A percentile compares a stretch with the other conserved stretches of the same genome.
Evolutionary conservation across 2,113 vertebrate species (phyloP).

Genomic region (Callithrix jacchus): DNA sequence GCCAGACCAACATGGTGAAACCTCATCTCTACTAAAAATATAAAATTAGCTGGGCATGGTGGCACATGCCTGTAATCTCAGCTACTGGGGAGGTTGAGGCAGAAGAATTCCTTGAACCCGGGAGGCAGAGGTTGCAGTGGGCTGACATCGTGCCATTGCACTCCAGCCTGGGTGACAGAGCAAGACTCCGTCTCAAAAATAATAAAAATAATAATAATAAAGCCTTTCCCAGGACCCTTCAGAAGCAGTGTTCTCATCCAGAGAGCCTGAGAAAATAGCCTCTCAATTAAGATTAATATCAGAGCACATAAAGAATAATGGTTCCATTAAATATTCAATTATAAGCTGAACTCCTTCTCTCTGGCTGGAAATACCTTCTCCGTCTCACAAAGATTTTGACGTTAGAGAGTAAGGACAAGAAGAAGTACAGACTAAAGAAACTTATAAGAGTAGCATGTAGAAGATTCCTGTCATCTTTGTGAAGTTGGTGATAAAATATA

Average conservation of each 20-base stretch:
- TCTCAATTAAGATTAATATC: conserved; percentile 58
- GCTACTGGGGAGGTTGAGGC: too few relatives aligned
- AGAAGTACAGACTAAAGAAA: not conserved
- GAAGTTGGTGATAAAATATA: not conserved
- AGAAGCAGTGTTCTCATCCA: conserved; percentile 27
- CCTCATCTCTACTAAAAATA: too few relatives aligned
- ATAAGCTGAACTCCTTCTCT: conserved; percentile 21
- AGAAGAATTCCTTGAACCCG: too few relatives aligned
- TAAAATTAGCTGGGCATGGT: too few relatives aligned
- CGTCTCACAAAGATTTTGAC: conserved; percentile 43
- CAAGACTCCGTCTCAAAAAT: too few relatives aligned
- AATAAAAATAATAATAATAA: not conserved
- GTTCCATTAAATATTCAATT: conserved; percentile 58
- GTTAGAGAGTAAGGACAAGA: not conserved
- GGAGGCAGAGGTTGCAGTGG: too few relatives aligned
- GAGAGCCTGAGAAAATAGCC: conserved; percentile 43
- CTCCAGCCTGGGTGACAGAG: too few relatives aligned
- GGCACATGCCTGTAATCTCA: too few relatives aligned
- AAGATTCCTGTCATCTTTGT: not conserved
- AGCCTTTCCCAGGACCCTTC: not conserved
- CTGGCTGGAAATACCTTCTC: not conserved
- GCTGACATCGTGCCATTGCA: too few relatives aligned
- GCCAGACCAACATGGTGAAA: too few relatives aligned
- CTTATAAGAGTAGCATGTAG: not conserved
- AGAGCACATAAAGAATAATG: conserved; percentile 31